These are phyloP conservation scores for Acanthosepion lycidas DNA, from an alignment of 2,888 invertebrate species.

Conservation along the genomic window DNA sequence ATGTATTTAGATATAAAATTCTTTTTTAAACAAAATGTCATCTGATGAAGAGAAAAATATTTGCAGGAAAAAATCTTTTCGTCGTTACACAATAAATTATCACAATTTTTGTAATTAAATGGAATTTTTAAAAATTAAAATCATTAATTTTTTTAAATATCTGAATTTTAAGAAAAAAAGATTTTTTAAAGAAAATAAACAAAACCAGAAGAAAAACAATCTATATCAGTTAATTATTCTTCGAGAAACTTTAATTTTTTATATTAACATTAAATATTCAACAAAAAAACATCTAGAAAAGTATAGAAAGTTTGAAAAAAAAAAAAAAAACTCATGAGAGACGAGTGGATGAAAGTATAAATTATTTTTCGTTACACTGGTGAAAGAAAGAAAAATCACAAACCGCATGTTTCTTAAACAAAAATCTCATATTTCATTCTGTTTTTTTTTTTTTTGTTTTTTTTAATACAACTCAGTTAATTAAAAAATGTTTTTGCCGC, in stretches of 20 bases:
- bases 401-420: background rate
- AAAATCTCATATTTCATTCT: background rate
- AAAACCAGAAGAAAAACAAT: background rate
- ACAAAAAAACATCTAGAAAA: background rate
- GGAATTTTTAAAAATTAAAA: background rate
- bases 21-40: background rate
- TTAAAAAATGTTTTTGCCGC: background rate
- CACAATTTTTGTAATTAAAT: background rate
- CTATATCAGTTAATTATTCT: background rate
- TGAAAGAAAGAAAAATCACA: background rate
- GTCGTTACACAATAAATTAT: background rate
- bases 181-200: background rate
- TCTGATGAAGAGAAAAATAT: background rate
- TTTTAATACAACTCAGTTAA: background rate
- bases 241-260: background rate
- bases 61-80: background rate
- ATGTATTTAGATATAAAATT: background rate
- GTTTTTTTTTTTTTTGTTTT: background rate
- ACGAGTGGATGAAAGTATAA: background rate
- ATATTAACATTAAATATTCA: background rate
- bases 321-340: background rate
- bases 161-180: background rate
- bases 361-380: conserved; percentile 33
- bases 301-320: background rate
- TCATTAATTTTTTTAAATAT: background rate